Base-by-base conservation (phyloP, 1,140 invertebrate genomes). In the Drosophila repleta region DNA sequence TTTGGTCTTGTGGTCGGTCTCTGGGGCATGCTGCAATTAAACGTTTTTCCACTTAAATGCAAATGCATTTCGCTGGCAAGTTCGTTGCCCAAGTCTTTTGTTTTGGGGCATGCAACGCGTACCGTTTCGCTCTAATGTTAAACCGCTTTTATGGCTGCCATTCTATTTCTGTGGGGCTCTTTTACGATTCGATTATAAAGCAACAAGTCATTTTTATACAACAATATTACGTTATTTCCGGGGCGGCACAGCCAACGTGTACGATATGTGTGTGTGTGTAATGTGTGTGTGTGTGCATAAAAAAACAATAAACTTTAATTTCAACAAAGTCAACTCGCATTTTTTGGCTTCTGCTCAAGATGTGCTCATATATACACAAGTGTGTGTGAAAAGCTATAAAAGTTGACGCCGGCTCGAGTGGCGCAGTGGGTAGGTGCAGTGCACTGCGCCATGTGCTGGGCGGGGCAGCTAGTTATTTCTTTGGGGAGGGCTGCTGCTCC, bases 221-320 rank as follows among this genome's bases (percentile, higher is more conserved):
- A 87, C 78, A 82, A 76, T 88, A 87, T 88, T 88, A 87, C 83
- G 76, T 88, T 87, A 88, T 87, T 82, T 87, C 82, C 83, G 83
- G 75, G 56, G 70, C 70, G 56, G 66, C 71, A 48, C 53, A 53
- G 35, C 46, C 46, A 64, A 24, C 53, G 39, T 7, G 45, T 43
- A 60, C 24, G 37, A 20, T 24, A 15, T 15, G 24, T 51, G 24
- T 49, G 20, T 49, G 20, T 49, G 20, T 7, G 24, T 20, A n/a
- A n/a, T n/a, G 21, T 20, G 43, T 45, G 41, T 43, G 15, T 43
- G 41, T 43, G 41, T 48, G 15, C 13, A 29, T 29, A 35, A 24
- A 64, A 67, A 87, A 83, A 88, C 75, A 79, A 88, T 83, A 79
- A 88, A 87, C 49, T 79, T 88, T 79, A 64, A 61, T 70, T 75